Percentiles rank a stretch among this genome's conserved stretches.
These are phyloP conservation scores for Megalonaias nervosa DNA, from an alignment of 1,140 invertebrate species.

Conservation along the genomic window DNA sequence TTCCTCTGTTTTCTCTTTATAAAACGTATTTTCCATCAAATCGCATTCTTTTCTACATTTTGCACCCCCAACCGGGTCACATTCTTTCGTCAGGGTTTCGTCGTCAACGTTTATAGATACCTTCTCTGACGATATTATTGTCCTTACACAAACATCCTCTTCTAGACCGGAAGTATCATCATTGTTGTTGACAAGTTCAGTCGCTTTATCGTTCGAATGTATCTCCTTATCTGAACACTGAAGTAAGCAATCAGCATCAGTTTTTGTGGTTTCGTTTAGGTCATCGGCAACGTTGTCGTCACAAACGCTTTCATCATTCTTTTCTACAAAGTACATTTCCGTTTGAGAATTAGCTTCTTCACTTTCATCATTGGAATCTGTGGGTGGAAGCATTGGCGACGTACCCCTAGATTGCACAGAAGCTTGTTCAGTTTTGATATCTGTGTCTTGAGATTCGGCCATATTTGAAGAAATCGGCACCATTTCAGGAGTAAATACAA, in stretches of 20 bases:
- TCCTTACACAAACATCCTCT: background rate
- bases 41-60: too few relatives aligned
- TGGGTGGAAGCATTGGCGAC: constrained; percentile 60
- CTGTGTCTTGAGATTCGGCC: background rate
- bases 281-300: constrained; percentile 25
- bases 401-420: constrained; percentile 62
- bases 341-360: constrained; percentile 37
- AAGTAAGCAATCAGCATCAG: background rate
- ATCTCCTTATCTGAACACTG: background rate
- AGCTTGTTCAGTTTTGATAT: constrained; percentile 48
- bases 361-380: constrained; percentile 41
- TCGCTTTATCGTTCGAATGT: background rate
- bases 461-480: constrained; percentile 8
- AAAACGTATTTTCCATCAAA: too few relatives aligned
- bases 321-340: constrained; percentile 20
- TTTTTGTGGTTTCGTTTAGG: constrained; percentile 36
- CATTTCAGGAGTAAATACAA: constrained; percentile 18
- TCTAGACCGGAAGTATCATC: background rate
- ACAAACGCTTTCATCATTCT: constrained; percentile 25
- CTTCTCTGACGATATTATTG: background rate
- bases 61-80: too few relatives aligned
- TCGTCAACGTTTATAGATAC: background rate
- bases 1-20: constrained; percentile 12
- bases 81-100: too few relatives aligned
- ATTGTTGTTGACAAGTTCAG: background rate